Evolutionary conservation across 1,140 invertebrate genomes (phyloP), one percentile per base, ranked within the genome.

Genomic region (Drosophila murphyi): DNA sequence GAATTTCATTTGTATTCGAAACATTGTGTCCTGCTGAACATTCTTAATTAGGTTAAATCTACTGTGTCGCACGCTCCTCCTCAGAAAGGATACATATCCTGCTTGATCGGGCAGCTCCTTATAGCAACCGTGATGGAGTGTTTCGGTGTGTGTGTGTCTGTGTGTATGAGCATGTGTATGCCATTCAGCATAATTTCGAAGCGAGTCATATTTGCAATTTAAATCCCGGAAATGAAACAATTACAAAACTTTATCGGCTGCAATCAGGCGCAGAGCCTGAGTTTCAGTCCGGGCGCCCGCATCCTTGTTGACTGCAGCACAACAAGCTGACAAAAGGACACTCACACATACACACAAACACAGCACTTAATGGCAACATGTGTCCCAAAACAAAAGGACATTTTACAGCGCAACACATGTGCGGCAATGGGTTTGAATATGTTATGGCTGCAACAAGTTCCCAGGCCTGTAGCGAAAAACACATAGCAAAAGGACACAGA

Each of bases 1-100:
- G 55, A 72, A 80, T 86, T 90, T 90, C 90, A 92, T 92, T 92
- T 92, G 87, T 92, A 92, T 92, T 91, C 90, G 83, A 79, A 88
- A 73, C 85, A 78, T 82, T 80, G 80, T 80, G 90, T 92, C 91
- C 90, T 92, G 90, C 85, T 91, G 87, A 92, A 92, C 90, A 92
- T 92, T 92, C 87, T 92, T 92, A 92, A 92, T 92, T 92, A 92
- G 90, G 90, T 92, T 92, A 92, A 91, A 91, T 92, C 90, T 92
- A 90, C 83, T 88, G 83, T 88, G 77, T 79, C 72, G 64, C 74
- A 77, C 68, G 41, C 56, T 43, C 52, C 39, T 63, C 7, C 47
- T 29, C 6, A 72, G 60, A 60, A 12, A 54, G 76, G 68, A 79
- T 71, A 59, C 62, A 65, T 67, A 67, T 48, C 56, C 62, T 32